These are phyloP conservation scores for Laterallus jamaicensis DNA, from an alignment of 2,113 vertebrate genomes.

Conservation along the genomic window DNA sequence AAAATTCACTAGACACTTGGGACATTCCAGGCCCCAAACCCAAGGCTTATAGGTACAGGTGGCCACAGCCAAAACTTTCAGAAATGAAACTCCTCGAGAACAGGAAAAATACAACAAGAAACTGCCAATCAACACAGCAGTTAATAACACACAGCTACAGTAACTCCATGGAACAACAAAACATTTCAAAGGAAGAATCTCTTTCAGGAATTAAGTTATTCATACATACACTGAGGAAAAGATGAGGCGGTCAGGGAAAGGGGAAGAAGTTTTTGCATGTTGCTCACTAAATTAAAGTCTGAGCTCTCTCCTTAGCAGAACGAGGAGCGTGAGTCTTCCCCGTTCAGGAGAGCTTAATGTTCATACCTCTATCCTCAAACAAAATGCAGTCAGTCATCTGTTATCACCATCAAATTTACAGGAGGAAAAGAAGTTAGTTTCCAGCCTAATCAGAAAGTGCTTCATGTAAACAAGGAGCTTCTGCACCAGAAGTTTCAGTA, in stretches of 20 bases:
- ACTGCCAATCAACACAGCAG: conserved; percentile 48
- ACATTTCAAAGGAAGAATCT: conserved; percentile 33
- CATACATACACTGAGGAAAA: conserved; percentile 3
- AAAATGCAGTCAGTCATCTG: neutral
- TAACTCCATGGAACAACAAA: conserved; percentile 34
- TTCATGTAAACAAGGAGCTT: conserved; percentile 59
- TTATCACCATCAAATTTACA: conserved; percentile 27
- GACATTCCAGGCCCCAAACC: conserved; percentile 20
- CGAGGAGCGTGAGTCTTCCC: conserved; percentile 31
- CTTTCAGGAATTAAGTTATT: conserved; percentile 43
- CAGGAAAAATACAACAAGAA: conserved; percentile 33
- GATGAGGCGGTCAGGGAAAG: neutral
- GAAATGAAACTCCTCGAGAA: conserved; percentile 43
- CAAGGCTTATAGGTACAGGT: conserved; percentile 26
- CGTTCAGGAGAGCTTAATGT: neutral
- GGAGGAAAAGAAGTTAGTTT: neutral
- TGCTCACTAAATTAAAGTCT: conserved; percentile 12
- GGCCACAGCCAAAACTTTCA: conserved; percentile 42
- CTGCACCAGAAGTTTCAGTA: conserved; percentile 32
- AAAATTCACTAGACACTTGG: neutral
- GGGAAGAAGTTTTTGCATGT: conserved; percentile 23
- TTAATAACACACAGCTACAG: conserved; percentile 19
- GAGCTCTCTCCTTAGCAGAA: conserved; percentile 15
- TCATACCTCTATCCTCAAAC: conserved; percentile 3
- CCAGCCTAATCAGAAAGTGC: conserved; percentile 58